Base-by-base conservation (phyloP, 2,888 invertebrate species). In the Thalpophila matura region DNA sequence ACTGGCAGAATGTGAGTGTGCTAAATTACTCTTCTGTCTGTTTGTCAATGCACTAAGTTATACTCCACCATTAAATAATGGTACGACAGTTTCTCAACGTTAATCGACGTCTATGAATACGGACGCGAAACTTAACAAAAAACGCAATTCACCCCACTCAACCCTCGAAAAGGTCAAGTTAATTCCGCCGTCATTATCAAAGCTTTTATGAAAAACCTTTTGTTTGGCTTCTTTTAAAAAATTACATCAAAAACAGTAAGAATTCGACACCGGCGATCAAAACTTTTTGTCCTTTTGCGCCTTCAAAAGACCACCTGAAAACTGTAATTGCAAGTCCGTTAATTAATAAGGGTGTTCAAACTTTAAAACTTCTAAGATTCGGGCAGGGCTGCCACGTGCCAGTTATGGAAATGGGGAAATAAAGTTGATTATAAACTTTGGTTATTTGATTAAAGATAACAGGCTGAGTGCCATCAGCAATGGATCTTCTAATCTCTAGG, bases 291-390 rank as follows among this genome's bases (percentile, higher is more conserved):
- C 50, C 64, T 72, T 65, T 49, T 60, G 51, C 58, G 42, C 29
- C 59, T 70, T 71, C 60, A 73, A 81, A 80, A 77, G 74, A 79
- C 76, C 84, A 87, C 86, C 86, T 87, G 84, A 82, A 86, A 82
- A 81, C 80, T 71, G 81, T 88, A 88, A 91, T 92, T 88, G 87
- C 82, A 66, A 86, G 82, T 85, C 86, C 85, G 80, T 89, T 91
- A 91, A 92, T 92, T 92, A 92, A 92, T 91, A 91, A 91, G 85
- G 84, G 81, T 75, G 81, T 72, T 60, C 60, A 69, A 77, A 82
- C 74, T 83, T 78, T 58, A 55, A 58, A 78, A 81, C 65, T 80
- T 77, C 54, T 73, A 63, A 62, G 56, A 71, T 68, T 69, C 29
- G 16, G 20, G 18, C 24, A 78, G 81, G 72, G 79, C 3, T 75